Evolutionary conservation across 2,797 vertebrate species (phyloP), one percentile per base, ranked within the genome.

Genomic region (Labeo calbasu): DNA sequence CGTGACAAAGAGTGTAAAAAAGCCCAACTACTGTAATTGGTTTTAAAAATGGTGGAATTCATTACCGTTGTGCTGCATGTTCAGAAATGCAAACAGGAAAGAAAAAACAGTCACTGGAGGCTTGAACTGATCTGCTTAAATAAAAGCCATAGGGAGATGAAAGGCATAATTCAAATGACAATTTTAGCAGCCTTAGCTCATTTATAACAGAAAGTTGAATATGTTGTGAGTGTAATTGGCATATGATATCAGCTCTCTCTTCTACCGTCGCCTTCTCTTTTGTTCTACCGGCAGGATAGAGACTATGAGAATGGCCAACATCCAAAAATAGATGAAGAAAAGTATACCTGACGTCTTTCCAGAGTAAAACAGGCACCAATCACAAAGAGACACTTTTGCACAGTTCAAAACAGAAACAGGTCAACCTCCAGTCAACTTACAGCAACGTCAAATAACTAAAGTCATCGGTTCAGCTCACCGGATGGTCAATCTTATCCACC

Each of bases 21-120:
- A 92, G 89, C 86, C 91, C 91, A 94, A 93, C 92, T 93, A 93
- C 92, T 92, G 94, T 94, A 95, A 95, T 95, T 95, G 94, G 93
- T 93, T 94, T 95, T 93, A 94, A 95, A 95, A 95, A 95, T 94
- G 92, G 94, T 94, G 93, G 93, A 94, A 95, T 94, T 95, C 93
- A 95, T 95, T 95, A 95, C 91, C 90, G 90, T 92, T 94, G 92
- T 90, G 89, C 92, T 85, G 89, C 93, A 94, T 94, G 92, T 95
- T 94, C 92, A 92, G 93, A 94, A 94, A 94, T 92, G 93, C 93
- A 95, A 94, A 95, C 93, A 93, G 92, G 89, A 79, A 73, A 78
- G 72, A 86, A 65, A 84, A 80, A 70, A 72, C 71, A 82, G 59
- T 69, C 79, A 85, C 83, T 63, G 61, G 81, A 88, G 87, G 75